Conservation (phyloP, 2,888 invertebrate species). For the Heteropelma amictum region DNA sequence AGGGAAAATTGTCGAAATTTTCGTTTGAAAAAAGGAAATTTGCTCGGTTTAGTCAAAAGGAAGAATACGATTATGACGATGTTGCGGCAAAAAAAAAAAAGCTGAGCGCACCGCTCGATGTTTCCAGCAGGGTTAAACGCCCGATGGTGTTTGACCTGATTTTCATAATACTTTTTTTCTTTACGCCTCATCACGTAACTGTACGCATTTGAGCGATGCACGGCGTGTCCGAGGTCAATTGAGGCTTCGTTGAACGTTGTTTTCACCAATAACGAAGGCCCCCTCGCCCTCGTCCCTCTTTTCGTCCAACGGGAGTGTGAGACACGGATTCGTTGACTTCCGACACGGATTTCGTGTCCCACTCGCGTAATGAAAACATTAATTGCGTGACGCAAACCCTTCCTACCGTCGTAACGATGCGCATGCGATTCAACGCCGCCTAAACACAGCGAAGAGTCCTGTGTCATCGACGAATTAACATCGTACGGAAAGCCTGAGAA, state of each 20-base stretch:
- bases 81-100: background rate
- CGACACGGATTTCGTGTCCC: slow-evolving; percentile 32
- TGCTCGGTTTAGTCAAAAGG: no score
- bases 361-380: background rate
- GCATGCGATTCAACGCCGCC: background rate
- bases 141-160: slow-evolving; percentile 17
- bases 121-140: background rate
- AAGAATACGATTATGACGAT: no score
- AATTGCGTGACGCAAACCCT: slow-evolving; percentile 39
- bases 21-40: no score
- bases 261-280: slow-evolving; percentile 39
- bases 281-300: no score
- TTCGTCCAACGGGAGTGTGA: slow-evolving; percentile 34
- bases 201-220: slow-evolving; percentile 11
- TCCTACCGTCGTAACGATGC: background rate
- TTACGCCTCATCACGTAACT: background rate
- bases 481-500: no score
- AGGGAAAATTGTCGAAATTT: no score
- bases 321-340: slow-evolving; percentile 52
- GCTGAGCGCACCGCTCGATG: background rate
- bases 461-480: background rate
- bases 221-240: slow-evolving; percentile 39
- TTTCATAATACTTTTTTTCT: background rate
- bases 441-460: background rate
- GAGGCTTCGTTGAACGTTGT: slow-evolving; percentile 44